phyloP scores from a whole-genome alignment of 2,888 invertebrate genomes.

The Sympetrum striolatum region DNA sequence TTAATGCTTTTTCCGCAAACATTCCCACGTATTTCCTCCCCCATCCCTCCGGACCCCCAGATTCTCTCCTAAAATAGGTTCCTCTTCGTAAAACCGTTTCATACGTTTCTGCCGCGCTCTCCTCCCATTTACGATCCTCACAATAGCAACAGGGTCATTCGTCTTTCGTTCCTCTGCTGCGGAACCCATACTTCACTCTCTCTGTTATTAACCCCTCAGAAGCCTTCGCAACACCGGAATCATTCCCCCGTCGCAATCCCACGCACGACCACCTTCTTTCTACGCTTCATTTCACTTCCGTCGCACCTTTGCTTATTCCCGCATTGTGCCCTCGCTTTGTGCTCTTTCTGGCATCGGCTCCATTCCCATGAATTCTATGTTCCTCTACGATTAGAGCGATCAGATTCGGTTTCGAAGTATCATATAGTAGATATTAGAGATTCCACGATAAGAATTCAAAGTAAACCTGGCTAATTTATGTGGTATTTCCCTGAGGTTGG shows the following conservation, averaged over 20 bases:
- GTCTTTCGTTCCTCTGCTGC: background rate
- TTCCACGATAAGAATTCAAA: no score
- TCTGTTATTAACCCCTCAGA: background rate
- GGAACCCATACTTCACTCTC: background rate
- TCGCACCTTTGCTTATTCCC: background rate
- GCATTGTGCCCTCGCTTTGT: background rate
- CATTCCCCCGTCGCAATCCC: background rate
- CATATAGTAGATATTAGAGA: no score
- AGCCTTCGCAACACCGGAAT: background rate
- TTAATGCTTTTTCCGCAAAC: background rate
- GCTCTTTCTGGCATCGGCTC: background rate
- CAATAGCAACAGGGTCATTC: background rate
- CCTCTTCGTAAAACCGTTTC: background rate
- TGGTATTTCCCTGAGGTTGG: no score
- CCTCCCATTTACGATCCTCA: background rate
- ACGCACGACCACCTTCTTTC: background rate
- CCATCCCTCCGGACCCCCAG: background rate
- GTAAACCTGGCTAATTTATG: no score
- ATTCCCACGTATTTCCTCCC: background rate
- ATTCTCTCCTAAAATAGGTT: background rate
- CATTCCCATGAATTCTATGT: background rate
- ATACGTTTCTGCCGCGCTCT: background rate
- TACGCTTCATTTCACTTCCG: background rate
- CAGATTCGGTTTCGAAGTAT: no score
- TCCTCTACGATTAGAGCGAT: no score